Percentiles rank a stretch among this genome's conserved stretches.
Evolutionary conservation across 2,113 vertebrate genomes (phyloP).

Genomic region (Anas platyrhynchos): DNA sequence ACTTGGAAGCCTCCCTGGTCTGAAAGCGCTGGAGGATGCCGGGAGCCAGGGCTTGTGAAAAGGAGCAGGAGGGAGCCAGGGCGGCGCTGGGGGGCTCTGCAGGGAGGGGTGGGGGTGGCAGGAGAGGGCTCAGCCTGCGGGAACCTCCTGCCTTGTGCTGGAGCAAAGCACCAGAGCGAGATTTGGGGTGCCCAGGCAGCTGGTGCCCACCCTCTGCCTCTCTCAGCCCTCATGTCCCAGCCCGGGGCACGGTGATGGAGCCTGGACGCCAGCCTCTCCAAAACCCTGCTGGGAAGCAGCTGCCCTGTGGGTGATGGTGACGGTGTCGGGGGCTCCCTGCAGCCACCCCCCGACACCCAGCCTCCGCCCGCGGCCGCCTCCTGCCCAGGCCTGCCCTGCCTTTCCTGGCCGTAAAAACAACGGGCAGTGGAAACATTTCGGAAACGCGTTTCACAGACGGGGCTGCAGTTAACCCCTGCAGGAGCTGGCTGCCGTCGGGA

Average conservation of each 20-base stretch:
- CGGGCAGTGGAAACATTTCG: constrained; percentile 55
- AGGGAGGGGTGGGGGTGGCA: not conserved
- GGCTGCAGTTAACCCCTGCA: constrained; percentile 57
- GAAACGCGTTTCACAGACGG: constrained; percentile 62
- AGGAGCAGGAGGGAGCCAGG: not conserved
- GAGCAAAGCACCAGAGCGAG: not conserved
- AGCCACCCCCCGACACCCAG: not conserved
- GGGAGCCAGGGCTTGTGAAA: not conserved
- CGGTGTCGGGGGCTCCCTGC: fast-evolving
- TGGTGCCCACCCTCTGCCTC: not conserved
- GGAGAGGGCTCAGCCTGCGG: not conserved
- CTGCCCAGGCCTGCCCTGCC: constrained; percentile 60
- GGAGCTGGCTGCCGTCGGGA: constrained; percentile 22
- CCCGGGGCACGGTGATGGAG: not conserved
- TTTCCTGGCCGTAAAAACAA: constrained; percentile 50
- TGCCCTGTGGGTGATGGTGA: not conserved
- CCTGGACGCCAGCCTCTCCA: not conserved
- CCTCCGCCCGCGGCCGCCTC: not conserved
- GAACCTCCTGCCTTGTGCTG: not conserved
- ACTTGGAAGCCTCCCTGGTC: not conserved
- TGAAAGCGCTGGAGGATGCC: not conserved
- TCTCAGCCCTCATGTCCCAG: not conserved
- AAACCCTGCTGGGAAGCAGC: fast-evolving
- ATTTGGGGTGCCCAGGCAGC: not conserved
- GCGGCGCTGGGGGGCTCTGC: not conserved